These are phyloP conservation scores for Pelagia noctiluca DNA, from an alignment of 30 jellyfish, hydroid and myxozoan species.

Conservation along the genomic window DNA sequence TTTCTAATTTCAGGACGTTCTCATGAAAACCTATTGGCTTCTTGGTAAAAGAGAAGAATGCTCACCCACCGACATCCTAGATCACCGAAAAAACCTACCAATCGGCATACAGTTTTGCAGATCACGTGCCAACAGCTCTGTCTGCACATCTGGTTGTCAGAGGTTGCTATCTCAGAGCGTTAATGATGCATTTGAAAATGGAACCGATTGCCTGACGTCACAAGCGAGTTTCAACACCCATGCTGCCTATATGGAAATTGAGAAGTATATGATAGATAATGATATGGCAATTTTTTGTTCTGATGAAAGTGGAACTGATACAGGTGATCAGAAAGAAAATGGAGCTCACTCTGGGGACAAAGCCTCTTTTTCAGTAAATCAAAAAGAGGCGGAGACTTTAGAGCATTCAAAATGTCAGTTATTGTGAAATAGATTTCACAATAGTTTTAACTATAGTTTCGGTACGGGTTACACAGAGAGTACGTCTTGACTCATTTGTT, in stretches of 20 bases:
- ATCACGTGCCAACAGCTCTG: conserved; percentile 36
- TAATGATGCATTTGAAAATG: background rate
- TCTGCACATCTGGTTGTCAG: conserved; percentile 46
- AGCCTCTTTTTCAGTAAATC: too few species aligned
- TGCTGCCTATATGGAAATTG: background rate
- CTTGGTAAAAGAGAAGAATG: conserved; percentile 31
- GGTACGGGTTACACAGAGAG: too few species aligned
- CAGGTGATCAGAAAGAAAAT: background rate
- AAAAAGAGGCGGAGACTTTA: too few species aligned
- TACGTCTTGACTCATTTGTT: too few species aligned
- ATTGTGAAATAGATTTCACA: too few species aligned
- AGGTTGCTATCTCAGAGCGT: conserved; percentile 39
- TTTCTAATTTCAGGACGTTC: conserved; percentile 1
- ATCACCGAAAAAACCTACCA: background rate
- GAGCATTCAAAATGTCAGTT: too few species aligned
- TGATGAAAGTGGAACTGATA: conserved; percentile 6
- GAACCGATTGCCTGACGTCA: conserved; percentile 19
- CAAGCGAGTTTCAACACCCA: background rate
- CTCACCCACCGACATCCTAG: background rate
- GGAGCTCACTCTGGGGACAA: too few species aligned
- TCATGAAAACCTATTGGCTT: conserved; percentile 66
- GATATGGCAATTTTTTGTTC: background rate
- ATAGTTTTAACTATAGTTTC: too few species aligned
- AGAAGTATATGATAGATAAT: background rate
- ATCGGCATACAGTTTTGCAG: conserved; percentile 20